These are phyloP conservation scores for Tautogolabrus adspersus DNA, from an alignment of 2,113 vertebrate species.

Conservation along the genomic window DNA sequence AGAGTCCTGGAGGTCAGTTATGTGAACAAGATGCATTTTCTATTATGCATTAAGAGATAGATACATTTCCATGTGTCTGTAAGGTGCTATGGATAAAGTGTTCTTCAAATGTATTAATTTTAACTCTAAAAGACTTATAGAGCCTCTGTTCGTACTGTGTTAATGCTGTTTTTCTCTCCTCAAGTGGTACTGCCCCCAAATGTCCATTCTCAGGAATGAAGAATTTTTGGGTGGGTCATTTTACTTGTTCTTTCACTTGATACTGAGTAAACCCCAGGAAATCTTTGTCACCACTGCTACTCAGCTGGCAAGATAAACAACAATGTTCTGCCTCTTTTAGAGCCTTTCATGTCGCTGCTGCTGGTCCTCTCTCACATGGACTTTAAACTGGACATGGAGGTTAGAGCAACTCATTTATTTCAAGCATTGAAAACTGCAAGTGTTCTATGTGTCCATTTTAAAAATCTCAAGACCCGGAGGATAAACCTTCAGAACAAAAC, in stretches of 20 bases:
- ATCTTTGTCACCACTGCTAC: background rate
- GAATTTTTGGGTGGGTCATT: constrained; percentile 80
- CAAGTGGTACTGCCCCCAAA: constrained; percentile 85
- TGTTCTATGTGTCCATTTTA: background rate
- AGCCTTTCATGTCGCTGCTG: constrained; percentile 86
- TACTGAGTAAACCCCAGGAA: background rate
- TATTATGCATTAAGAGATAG: background rate
- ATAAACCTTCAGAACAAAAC: background rate
- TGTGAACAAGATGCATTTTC: background rate
- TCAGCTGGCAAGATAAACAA: background rate
- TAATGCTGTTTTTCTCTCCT: constrained; percentile 47
- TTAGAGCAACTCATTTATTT: constrained; percentile 44
- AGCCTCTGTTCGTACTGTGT: background rate
- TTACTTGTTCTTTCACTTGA: background rate
- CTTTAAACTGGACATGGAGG: constrained; percentile 87
- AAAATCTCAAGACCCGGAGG: background rate
- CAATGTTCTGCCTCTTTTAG: constrained; percentile 62
- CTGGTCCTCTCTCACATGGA: constrained; percentile 85
- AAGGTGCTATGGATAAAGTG: background rate
- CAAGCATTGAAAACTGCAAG: background rate
- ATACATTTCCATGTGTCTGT: background rate
- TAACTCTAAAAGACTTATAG: background rate
- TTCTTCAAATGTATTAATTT: background rate
- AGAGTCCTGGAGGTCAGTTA: constrained; percentile 79
- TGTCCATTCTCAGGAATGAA: constrained; percentile 84